Evolutionary conservation across 2,113 vertebrate species (phyloP).

Genomic region (Crotalus helleri): DNA sequence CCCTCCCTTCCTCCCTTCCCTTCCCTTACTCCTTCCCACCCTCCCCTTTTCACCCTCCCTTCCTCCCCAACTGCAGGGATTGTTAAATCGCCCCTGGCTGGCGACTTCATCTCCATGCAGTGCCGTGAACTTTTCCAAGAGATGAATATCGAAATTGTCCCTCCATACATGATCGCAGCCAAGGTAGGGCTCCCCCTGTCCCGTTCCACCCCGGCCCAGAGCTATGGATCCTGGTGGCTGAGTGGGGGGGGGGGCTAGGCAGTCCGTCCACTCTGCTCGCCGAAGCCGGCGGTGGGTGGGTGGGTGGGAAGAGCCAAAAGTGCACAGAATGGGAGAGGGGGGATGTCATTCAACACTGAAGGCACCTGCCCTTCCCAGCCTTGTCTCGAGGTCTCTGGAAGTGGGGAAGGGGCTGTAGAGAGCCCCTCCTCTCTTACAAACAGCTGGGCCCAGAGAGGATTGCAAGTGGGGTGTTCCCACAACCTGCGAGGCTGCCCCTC

Average conservation of each 20-base stretch:
- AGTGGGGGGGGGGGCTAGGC: not conserved
- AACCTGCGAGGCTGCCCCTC: not conserved
- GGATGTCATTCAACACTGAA: no score
- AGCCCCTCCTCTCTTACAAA: not conserved
- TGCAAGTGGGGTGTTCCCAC: not conserved
- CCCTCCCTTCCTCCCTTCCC: no score
- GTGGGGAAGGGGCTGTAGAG: not conserved
- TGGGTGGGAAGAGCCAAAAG: no score
- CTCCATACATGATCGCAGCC: constrained; percentile 97
- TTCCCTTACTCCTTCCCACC: not conserved
- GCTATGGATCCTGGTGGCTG: no score
- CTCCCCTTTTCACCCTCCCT: not conserved
- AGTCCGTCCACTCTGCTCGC: not conserved
- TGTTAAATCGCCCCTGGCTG: constrained; percentile 96
- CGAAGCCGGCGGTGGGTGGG: no score
- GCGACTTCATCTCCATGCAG: constrained; percentile 99
- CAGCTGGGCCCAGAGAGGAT: not conserved
- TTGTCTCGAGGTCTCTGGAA: no score
- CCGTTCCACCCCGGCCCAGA: no score
- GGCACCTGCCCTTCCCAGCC: no score
- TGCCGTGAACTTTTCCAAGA: constrained; percentile 97
- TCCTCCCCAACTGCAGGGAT: constrained; percentile 75
- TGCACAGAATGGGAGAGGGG: no score
- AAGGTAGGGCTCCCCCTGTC: constrained; percentile 74
- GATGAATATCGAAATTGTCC: constrained; percentile 90